Evolutionary conservation across 2,888 invertebrate genomes (phyloP).

Genomic region (Chelonus formosanus): DNA sequence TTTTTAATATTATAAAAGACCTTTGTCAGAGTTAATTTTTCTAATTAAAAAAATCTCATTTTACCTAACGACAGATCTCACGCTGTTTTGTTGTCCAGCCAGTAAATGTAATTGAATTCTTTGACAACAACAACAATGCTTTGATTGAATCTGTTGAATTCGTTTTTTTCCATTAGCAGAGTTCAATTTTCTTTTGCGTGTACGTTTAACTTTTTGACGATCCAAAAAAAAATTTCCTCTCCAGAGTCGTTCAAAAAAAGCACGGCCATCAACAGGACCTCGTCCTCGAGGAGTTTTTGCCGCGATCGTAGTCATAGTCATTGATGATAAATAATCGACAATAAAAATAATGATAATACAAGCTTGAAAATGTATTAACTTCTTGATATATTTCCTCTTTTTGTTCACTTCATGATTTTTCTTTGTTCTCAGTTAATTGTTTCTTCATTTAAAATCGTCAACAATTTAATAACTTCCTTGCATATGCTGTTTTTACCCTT

Average conservation of each 20-base stretch:
- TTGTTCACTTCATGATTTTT: no score
- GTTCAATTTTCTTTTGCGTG: slow-evolving; percentile 56
- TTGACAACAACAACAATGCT: slow-evolving; percentile 60
- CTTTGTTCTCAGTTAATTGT: no score
- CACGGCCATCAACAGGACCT: slow-evolving; percentile 69
- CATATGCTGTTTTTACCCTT: no score
- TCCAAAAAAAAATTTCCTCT: slow-evolving; percentile 70
- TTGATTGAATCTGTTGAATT: slow-evolving; percentile 41
- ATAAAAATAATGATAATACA: not conserved
- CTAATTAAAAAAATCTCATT: slow-evolving; percentile 22
- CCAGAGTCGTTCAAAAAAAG: slow-evolving; percentile 79
- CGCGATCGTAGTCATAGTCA: slow-evolving; percentile 64
- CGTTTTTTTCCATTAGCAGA: slow-evolving; percentile 50
- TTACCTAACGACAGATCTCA: slow-evolving; percentile 62
- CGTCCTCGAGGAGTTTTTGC: slow-evolving; percentile 62
- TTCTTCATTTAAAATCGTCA: no score
- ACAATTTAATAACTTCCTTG: no score
- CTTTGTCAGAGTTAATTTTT: no score
- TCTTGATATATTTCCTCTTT: no score
- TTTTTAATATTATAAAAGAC: no score
- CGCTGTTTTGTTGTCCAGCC: slow-evolving; percentile 56
- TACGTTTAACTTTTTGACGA: slow-evolving; percentile 56
- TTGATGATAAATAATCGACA: slow-evolving; percentile 30
- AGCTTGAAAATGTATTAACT: no score
- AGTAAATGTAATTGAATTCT: slow-evolving; percentile 60